phyloP scores from a whole-genome alignment of 2,797 vertebrate genomes.

The Apodemus agrarius region DNA sequence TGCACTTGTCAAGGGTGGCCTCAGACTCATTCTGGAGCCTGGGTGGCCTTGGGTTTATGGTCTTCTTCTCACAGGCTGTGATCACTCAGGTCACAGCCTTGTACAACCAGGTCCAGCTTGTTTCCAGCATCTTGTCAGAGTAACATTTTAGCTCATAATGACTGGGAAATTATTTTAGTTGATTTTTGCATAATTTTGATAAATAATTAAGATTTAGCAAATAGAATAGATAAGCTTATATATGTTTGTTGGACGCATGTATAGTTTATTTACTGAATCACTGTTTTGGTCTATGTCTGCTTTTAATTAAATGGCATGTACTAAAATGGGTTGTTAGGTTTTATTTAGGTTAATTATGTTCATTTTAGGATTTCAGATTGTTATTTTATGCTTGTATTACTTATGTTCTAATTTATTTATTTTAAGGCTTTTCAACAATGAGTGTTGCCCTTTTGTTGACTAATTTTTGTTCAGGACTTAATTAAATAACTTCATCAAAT shows the following conservation, averaged over 20 bases:
- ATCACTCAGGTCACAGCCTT: background rate
- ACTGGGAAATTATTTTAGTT: background rate
- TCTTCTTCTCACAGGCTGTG: background rate
- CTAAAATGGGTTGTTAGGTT: conserved; percentile 46
- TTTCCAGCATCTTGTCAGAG: background rate
- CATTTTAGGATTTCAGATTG: conserved; percentile 54
- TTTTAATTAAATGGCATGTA: conserved; percentile 30
- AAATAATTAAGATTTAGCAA: background rate
- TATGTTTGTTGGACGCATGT: background rate
- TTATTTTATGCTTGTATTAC: conserved; percentile 31
- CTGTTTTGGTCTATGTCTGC: background rate
- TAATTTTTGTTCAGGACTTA: conserved; percentile 27
- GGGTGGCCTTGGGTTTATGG: background rate
- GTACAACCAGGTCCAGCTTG: background rate
- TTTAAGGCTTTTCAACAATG: conserved; percentile 32
- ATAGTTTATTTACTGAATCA: background rate
- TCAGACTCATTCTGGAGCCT: background rate
- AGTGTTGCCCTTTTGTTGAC: background rate
- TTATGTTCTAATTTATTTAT: conserved; percentile 54
- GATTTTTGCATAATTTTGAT: conserved; percentile 24
- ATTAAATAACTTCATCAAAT: conserved; percentile 39
- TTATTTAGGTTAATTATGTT: conserved; percentile 47
- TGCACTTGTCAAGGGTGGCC: background rate
- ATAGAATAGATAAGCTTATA: background rate
- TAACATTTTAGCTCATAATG: conserved; percentile 24